phyloP scores from a whole-genome alignment of 92 coral and sea anemone species.

The Meandrina meandrites region DNA sequence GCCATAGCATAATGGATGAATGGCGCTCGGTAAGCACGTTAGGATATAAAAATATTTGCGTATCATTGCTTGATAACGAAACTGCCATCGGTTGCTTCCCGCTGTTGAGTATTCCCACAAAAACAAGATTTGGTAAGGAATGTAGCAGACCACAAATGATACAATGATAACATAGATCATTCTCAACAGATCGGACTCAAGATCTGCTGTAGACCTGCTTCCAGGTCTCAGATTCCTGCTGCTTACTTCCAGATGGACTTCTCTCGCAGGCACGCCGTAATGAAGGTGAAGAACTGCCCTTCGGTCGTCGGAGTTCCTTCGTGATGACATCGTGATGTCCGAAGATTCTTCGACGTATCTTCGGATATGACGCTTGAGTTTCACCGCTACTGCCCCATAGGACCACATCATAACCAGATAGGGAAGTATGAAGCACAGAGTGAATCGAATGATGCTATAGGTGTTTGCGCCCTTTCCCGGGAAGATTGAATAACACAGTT shows the following conservation, averaged over 20 bases:
- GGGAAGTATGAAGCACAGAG: slow-evolving; percentile 60
- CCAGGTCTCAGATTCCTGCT: neutral
- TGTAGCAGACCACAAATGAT: slow-evolving; percentile 66
- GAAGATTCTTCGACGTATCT: slow-evolving; percentile 30
- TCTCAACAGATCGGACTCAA: slow-evolving; percentile 65
- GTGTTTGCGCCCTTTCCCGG: neutral
- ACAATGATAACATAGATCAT: slow-evolving; percentile 84
- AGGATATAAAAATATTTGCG: slow-evolving; percentile 45
- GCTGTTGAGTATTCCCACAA: slow-evolving; percentile 45
- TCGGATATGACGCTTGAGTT: slow-evolving; percentile 60
- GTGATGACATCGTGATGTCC: slow-evolving; percentile 6
- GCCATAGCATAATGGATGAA: slow-evolving; percentile 75
- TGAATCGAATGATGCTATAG: slow-evolving; percentile 42
- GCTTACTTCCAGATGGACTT: neutral
- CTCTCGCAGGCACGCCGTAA: neutral
- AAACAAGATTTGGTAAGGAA: slow-evolving; percentile 71
- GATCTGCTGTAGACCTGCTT: slow-evolving; percentile 20
- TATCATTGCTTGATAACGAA: slow-evolving; percentile 19
- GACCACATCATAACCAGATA: slow-evolving; percentile 62
- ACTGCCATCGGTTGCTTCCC: neutral
- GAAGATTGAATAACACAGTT: slow-evolving; percentile 24
- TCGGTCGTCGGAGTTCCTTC: slow-evolving; percentile 27
- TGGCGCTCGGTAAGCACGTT: slow-evolving; percentile 62
- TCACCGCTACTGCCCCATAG: slow-evolving; percentile 73
- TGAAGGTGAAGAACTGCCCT: neutral